Percentiles rank a stretch among this genome's conserved stretches.
Conservation (phyloP, 2,888 invertebrate genomes). For the Nasonia oneida region DNA sequence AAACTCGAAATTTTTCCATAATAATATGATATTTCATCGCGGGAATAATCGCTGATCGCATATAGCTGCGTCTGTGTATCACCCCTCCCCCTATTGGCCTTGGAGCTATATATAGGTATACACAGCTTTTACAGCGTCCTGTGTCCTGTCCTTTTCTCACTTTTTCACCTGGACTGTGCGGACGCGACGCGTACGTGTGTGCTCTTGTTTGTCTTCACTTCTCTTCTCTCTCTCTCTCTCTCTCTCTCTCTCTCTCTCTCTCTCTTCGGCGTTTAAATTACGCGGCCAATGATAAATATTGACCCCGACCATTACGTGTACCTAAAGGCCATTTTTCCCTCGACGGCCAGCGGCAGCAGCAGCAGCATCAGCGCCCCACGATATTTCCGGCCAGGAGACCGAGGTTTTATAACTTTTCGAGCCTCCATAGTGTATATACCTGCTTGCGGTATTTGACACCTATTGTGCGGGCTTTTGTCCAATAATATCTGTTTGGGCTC, state of each 20-base stretch:
- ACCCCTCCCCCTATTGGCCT: slow-evolving; percentile 45
- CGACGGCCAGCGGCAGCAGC: background rate
- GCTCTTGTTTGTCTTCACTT: slow-evolving; percentile 20
- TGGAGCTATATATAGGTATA: background rate
- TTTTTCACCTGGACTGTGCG: background rate
- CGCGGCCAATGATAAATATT: slow-evolving; percentile 78
- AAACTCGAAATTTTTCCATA: slow-evolving; percentile 69
- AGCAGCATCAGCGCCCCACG: background rate
- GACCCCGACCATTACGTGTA: slow-evolving; percentile 74
- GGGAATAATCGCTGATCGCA: too few relatives aligned
- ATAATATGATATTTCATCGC: slow-evolving; percentile 57
- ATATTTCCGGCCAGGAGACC: background rate
- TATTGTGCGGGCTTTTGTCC: slow-evolving; percentile 7
- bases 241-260: slow-evolving; percentile 61
- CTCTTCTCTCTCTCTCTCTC: slow-evolving; percentile 53
- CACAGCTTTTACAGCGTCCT: too few relatives aligned
- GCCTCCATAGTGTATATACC: background rate
- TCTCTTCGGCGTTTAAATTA: slow-evolving; percentile 75
- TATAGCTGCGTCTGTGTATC: background rate
- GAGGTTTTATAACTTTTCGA: background rate
- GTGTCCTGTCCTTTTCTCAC: background rate
- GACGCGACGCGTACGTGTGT: slow-evolving; percentile 30
- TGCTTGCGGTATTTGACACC: slow-evolving; percentile 20
- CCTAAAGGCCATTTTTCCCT: slow-evolving; percentile 24
- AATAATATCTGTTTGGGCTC: slow-evolving; percentile 22